Evolutionary conservation across 2,797 vertebrate genomes (phyloP), one percentile per base, ranked within the genome.

Genomic region (Acanthiza pusilla): DNA sequence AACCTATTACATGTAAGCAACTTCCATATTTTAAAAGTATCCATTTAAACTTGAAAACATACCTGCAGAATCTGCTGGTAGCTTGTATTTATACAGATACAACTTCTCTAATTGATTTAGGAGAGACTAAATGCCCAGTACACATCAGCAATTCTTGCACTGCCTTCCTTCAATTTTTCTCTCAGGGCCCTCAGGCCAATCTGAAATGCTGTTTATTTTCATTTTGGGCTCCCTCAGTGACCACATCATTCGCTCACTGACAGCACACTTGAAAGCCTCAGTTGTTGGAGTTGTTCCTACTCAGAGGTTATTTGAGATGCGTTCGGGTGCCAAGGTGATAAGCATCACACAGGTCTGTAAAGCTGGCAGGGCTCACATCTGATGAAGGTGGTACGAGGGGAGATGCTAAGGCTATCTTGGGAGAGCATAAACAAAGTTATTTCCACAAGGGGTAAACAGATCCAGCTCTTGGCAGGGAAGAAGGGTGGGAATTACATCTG

Each of bases 201-300:
- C 34, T 40, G 5, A 16, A 6, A 30, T 0, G 0, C 75, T 54
- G 40, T 32, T 84, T 74, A 51, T 91, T 86, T 90, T 72, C 60
- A n/a, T 45, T 71, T 72, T 16, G 26, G 26, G 34, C 40, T 75
- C 34, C 67, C 63, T 72, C 83, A 55, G 34, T 7, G 77, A 54
- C 70, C 73, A 45, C 73, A 50, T 26, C 11, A 5, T 61, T 58
- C 42, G 51, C 27, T 68, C 66, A 38, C 42, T 54, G 73, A 17
- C 70, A 83, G 85, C 70, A 26, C 54, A 40, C 42, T 40, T 21
- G 51, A 76, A 88, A 80, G 81, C 47, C 54, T 78, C 43, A 40
- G 4, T 65, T 0, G 0, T 62, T 54, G 17, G 15, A 9, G 43
- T 4, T 72, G 51, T 5, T 68, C 48, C 81, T 42, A 4, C 17